Base-by-base conservation (phyloP, 2,113 vertebrate species). In the Progne subis region DNA sequence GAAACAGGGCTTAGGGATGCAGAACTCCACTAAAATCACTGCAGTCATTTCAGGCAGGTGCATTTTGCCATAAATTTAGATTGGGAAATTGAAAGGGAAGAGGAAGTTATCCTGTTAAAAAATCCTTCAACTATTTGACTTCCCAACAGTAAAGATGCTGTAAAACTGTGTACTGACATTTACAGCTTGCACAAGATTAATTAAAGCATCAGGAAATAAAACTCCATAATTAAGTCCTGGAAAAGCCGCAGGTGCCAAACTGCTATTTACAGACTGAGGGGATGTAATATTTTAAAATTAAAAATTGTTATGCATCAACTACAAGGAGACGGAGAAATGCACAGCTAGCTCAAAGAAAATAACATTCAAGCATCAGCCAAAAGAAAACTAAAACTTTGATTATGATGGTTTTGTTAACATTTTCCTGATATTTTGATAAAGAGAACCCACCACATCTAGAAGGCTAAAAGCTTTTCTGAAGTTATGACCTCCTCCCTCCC, bases 161-260 rank as follows among this genome's bases (percentile, higher is more conserved):
- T 81, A 69, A 93, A 95, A 80, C 50, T 65, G 46, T 64, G 80
- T 88, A 71, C 44, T 95, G 87, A 89, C 69, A 91, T 87, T 84
- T 89, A 89, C 65, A 93, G 72, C 41, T 91, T 3, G 49, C n/a
- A 65, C 8, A 84, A 89, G 78, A 83, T 87, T 93, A 91, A 93
- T 95, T 84, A 95, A 89, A 91, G 60, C 47, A 75, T 84, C 90
- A 94, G 74, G 72, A 92, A 93, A 75, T 78, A 90, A 93, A 95
- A 81, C 65, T 90, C 78, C 39, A 20, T 70, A 94, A 93, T 91
- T 61, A 94, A 94, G 74, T 87, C 64, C 78, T 85, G 78, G 60
- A 94, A 89, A 91, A 79, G 82, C 69, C 2, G 4, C 88, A 94
- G 88, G 77, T 94, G 94, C 77, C 72, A 91, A 92, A 82, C 50